Evolutionary conservation across 2,797 vertebrate genomes (phyloP).

Genomic region (Coccyzus lansbergi): DNA sequence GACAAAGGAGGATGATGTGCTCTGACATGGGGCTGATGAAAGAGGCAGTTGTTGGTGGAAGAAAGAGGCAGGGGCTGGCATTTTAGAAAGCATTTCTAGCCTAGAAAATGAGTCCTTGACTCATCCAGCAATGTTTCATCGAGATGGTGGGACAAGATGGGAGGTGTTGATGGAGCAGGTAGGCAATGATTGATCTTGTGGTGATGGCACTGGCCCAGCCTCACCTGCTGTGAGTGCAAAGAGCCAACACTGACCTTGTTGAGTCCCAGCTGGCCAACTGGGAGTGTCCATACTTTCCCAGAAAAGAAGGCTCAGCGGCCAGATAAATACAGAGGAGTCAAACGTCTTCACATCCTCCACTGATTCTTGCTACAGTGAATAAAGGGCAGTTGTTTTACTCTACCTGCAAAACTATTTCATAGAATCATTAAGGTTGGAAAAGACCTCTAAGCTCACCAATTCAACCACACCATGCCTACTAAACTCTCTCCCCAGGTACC

Average conservation of each 20-base stretch:
- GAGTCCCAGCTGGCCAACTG: neutral
- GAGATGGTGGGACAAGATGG: neutral
- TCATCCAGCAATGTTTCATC: neutral
- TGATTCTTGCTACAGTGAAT: neutral
- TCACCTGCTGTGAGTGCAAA: accelerated
- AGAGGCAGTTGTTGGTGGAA: neutral
- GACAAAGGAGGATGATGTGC: neutral
- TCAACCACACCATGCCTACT: too few species aligned
- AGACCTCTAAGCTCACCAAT: too few species aligned
- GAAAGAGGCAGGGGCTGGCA: neutral
- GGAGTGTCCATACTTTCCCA: accelerated
- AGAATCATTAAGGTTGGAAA: too few species aligned
- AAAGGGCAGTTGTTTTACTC: neutral
- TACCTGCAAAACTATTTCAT: neutral
- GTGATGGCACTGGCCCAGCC: neutral
- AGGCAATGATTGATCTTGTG: accelerated
- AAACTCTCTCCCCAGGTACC: too few species aligned
- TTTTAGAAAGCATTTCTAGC: neutral
- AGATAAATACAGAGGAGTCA: neutral
- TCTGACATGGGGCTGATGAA: neutral
- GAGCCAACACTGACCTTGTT: neutral
- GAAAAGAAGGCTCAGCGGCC: neutral
- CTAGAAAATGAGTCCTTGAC: neutral
- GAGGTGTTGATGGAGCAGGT: neutral
- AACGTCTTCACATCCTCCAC: neutral